Base-by-base conservation (phyloP, 2,113 vertebrate species). In the Kryptolebias marmoratus region DNA sequence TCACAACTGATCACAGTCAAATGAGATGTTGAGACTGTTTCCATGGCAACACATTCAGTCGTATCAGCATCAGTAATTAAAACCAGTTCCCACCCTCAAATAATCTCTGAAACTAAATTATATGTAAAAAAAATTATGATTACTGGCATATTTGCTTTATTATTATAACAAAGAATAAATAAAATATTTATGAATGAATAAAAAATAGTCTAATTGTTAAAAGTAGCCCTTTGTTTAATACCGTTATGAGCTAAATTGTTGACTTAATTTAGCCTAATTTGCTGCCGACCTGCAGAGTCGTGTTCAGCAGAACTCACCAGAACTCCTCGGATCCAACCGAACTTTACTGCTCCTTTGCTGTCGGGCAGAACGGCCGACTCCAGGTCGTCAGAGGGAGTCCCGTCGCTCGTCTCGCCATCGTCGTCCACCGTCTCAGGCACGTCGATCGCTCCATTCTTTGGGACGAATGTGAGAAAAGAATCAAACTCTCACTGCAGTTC, bases 261-360 rank as follows among this genome's bases (percentile, higher is more conserved):
- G 36, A 36, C 36, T 36, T 36, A 36, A 36, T 4, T 36, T 7
- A 4, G 36, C 36, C 3, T 36, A 3, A 36, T 36, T 36, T 36
- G 36, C 36, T 36, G 7, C 47, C 15, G 47, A 13, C n/a, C 48
- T 50, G 3, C 15, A 50, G 48, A 18, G 15, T 7, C 16, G 4
- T 50, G 48, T 5, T 50, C 5, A 50, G 44, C 36, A 69, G 71
- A 71, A 92, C 97, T 97, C 87, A 99, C 98, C 97, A 99, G 93
- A 83, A 99, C 97, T 42, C 98, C 98, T 87, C 96, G 97, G 87
- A 99, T 95, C 98, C 98, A 99, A 88, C 98, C 98, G 0, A 99
- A 99, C 90, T 98, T 99, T 65, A 97, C 92, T 18, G 77, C 61
- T 28, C 95, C 96, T 0, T 87, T 89, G 2, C 82, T 84, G 2